Evolutionary conservation across 2,888 invertebrate genomes (phyloP).

Genomic region (Hirtodrosophila cameraria): DNA sequence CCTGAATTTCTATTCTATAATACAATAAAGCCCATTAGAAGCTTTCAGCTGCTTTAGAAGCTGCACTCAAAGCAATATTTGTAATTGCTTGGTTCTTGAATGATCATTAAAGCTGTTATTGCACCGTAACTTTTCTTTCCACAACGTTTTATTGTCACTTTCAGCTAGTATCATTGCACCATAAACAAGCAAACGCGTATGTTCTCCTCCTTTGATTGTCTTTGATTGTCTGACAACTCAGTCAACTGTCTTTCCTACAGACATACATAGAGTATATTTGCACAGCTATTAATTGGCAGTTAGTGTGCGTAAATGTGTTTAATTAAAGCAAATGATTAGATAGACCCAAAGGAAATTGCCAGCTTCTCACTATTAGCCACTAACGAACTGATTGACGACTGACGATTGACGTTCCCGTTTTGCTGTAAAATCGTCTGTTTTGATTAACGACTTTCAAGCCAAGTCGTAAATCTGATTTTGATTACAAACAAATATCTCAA

Average conservation of each 20-base stretch:
- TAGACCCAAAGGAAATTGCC: constrained; percentile 41
- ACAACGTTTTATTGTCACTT: neutral
- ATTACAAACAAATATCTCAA: constrained; percentile 8
- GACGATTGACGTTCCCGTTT: constrained; percentile 7
- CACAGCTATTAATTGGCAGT: constrained; percentile 47
- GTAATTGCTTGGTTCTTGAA: neutral
- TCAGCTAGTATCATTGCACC: constrained; percentile 21
- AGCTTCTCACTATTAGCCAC: constrained; percentile 12
- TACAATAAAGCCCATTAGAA: too few relatives aligned
- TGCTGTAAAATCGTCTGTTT: constrained; percentile 23
- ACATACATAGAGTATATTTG: constrained; percentile 14
- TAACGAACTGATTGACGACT: constrained; percentile 48
- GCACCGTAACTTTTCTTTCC: too few relatives aligned
- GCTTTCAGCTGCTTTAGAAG: too few relatives aligned
- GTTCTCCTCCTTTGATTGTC: constrained; percentile 4
- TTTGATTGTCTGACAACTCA: constrained; percentile 25
- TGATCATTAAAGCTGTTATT: neutral
- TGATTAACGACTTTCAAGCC: constrained; percentile 33
- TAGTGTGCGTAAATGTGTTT: constrained; percentile 47
- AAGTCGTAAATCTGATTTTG: constrained; percentile 16
- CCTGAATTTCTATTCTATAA: too few relatives aligned
- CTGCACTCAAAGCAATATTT: too few relatives aligned
- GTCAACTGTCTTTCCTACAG: constrained; percentile 1
- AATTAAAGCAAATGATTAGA: constrained; percentile 54
- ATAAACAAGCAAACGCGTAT: constrained; percentile 1